phyloP scores from a whole-genome alignment of 2,888 invertebrate species.

The Mactromeris polynyma region DNA sequence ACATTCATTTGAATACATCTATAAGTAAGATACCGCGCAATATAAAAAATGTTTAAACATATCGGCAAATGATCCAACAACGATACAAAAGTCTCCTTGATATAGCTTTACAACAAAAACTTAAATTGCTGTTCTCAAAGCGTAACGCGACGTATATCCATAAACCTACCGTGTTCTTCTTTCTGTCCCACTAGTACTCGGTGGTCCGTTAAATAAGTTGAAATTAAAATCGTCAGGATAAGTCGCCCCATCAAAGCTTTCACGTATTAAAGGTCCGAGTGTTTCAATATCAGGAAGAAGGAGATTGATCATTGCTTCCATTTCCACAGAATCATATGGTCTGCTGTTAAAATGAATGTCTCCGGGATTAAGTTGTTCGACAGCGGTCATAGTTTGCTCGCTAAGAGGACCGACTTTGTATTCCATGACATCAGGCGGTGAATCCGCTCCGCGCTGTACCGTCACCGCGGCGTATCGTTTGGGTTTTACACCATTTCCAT shows the following conservation, averaged over 20 bases:
- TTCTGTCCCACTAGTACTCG: constrained; percentile 51
- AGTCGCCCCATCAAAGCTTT: constrained; percentile 73
- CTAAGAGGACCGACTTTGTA: constrained; percentile 75
- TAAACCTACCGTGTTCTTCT: constrained; percentile 60
- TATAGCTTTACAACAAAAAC: no score
- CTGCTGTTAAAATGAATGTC: constrained; percentile 73
- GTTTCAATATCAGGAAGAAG: constrained; percentile 53
- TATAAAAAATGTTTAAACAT: no score
- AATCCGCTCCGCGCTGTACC: constrained; percentile 65
- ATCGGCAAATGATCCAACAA: no score
- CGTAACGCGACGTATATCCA: no score
- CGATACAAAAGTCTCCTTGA: no score
- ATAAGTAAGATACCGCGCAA: no score
- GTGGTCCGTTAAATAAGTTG: constrained; percentile 64
- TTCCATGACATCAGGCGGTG: constrained; percentile 71
- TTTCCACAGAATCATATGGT: constrained; percentile 71
- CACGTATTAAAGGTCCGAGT: constrained; percentile 61
- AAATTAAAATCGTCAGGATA: constrained; percentile 63
- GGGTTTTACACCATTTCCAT: constrained; percentile 66
- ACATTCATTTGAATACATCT: no score
- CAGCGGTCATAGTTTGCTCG: constrained; percentile 34
- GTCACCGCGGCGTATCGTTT: constrained; percentile 71
- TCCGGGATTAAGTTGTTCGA: constrained; percentile 48
- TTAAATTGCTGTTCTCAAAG: no score
- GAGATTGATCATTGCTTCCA: constrained; percentile 56